Base-by-base conservation (phyloP, 2,797 vertebrate genomes). In the Oreortyx pictus region DNA sequence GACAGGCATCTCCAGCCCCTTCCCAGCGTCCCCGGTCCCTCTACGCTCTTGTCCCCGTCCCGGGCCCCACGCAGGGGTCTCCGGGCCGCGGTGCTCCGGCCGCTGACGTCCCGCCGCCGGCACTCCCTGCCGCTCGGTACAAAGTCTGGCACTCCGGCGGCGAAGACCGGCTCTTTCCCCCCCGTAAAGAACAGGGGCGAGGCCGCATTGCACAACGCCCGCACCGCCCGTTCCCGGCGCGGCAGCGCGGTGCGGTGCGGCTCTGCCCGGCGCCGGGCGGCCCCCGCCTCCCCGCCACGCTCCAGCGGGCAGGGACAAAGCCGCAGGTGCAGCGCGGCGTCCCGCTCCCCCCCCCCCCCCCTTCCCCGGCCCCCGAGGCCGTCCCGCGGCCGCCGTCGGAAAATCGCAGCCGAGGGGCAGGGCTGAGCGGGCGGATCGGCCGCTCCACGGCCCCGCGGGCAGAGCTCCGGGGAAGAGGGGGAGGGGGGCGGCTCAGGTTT, bases 231-330 rank as follows among this genome's bases (percentile, higher is more conserved):
- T 29, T 37, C 66, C 23, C n/a, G 18, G 65, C 39, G n/a, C 16
- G 23, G 65, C n/a, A 10, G 44, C 64, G 16, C 61, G 20, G 92
- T 62, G 16, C 61, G 20, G 92, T 50, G 0, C 12, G 19, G 89
- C 89, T 35, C 11, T 7, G 59, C 44, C 3, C 17, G 56, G 82
- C 77, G 14, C 37, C 11, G 24, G 44, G 25, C n/a, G 12, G 44
- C 33, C 65, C 24, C 75, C 27, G 59, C 56, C 70, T 29, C 39
- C 68, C 52, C 22, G 70, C 82, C 82, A 89, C 78, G 88, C 85
- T 93, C 85, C 68, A 31, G 50, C 74, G 65, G 57, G 41, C 91
- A 76, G 44, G 86, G 91, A 94, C 91, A 94, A 93, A 91, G 47
- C 39, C 1, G 39, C 50, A n/a, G 68, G 44, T 27, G 50, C 44